Base-by-base conservation (phyloP, 2,888 invertebrate genomes). In the Paralinhomoeus sp. region DNA sequence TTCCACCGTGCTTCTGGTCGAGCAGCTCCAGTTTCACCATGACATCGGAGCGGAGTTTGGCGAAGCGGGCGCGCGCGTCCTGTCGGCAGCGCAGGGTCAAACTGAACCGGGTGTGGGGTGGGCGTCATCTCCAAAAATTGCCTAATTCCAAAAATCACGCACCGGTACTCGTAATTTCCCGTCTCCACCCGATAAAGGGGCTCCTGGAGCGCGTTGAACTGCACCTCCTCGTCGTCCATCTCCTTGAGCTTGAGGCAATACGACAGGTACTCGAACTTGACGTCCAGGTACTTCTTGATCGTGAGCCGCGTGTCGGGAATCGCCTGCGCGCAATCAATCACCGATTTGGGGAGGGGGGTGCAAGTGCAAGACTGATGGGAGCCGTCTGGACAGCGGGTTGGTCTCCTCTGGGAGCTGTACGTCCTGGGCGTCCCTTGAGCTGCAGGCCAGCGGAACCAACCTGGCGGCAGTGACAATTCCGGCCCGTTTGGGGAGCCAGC, bases 181-280 rank as follows among this genome's bases (percentile, higher is more conserved):
- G 93, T 93, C 66, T 97, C 97, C 0, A 99, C 85, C 37, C 97
- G 73, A 62, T 97, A 97, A 34, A 97, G 67, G 0, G 91, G 89
- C 62, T 99, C 97, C 60, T 91, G 87, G 17, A 93, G 37, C 7
- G 64, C 46, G 15, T 47, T 47, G 45, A 54, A 50, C 41, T 52
- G 50, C 9, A 44, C 48, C 45, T 61, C 61, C 61, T 99, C 97
- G 60, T 99, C 97, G 55, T 99, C 97, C 82, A 99, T 81, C 66
- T 99, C 97, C 63, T 99, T 99, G 0, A 97, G 87, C 68, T 97
- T 99, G 45, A 99, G 69, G 60, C 97, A 99, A 63, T 97, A 99
- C 0, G 93, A 93, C 53, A 99, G 69, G 63, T 99, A 99, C 59
- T 99, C 93, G 64, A 97, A 99, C 66, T 99, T 99, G 0, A 84